Percentiles rank a stretch among this genome's conserved stretches.
Conservation (phyloP, 2,888 invertebrate species). For the Phyto melanocephala region DNA sequence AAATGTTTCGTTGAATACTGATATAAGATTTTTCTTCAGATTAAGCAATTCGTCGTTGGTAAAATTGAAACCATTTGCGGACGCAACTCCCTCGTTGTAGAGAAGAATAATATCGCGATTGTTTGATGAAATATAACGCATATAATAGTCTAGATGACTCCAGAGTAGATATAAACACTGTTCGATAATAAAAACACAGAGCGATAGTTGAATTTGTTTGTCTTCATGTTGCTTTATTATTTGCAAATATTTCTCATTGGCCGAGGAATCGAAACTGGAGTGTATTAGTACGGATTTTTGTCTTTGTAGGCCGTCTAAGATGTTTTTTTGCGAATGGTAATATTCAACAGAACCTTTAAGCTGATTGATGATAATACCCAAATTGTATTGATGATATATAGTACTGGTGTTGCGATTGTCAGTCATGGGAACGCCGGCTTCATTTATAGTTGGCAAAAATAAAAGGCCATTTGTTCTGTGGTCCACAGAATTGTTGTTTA, state of each 20-base stretch:
- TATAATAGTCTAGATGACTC: slow-evolving; percentile 87
- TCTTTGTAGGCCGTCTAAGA: slow-evolving; percentile 79
- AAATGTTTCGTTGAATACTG: slow-evolving; percentile 89
- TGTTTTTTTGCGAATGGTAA: slow-evolving; percentile 80
- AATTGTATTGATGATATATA: slow-evolving; percentile 77
- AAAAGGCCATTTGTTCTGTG: slow-evolving; percentile 80
- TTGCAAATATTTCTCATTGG: slow-evolving; percentile 77
- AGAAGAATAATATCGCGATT: slow-evolving; percentile 67
- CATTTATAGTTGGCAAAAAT: slow-evolving; percentile 80
- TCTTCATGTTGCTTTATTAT: slow-evolving; percentile 80
- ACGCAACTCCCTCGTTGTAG: slow-evolving; percentile 22
- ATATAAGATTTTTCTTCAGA: slow-evolving; percentile 85
- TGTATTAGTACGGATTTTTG: slow-evolving; percentile 80
- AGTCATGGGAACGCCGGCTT: slow-evolving; percentile 70
- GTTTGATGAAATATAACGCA: slow-evolving; percentile 82
- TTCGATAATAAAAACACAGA: slow-evolving; percentile 84
- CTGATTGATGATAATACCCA: slow-evolving; percentile 81
- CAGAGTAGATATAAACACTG: slow-evolving; percentile 87
- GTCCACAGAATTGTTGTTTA: slow-evolving; percentile 81
- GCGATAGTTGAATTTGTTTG: slow-evolving; percentile 82
- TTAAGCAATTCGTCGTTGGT: slow-evolving; percentile 82
- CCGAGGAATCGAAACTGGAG: slow-evolving; percentile 80
- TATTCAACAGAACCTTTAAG: slow-evolving; percentile 81
- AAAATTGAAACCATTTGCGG: slow-evolving; percentile 26
- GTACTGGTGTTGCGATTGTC: slow-evolving; percentile 68